Conservation (phyloP, 1,140 invertebrate genomes). For the Wiebesia pumilae region DNA sequence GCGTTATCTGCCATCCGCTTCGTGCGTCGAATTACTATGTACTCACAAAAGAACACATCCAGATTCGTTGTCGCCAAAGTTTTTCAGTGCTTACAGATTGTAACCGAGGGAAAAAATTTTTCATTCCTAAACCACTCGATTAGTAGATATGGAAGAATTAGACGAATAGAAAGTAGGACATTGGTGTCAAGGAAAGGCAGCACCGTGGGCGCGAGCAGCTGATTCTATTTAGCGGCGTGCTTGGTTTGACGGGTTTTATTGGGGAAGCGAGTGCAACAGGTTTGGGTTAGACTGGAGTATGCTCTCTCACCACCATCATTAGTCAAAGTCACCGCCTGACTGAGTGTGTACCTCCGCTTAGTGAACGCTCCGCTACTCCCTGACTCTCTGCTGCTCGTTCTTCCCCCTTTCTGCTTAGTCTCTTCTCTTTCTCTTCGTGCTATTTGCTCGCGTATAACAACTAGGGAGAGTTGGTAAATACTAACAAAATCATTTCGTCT, state of each 20-base stretch:
- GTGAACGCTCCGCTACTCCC: slow-evolving; percentile 27
- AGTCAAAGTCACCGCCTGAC: slow-evolving; percentile 72
- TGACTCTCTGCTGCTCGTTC: neutral
- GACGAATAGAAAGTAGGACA: neutral
- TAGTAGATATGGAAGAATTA: neutral
- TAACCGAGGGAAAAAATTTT: neutral
- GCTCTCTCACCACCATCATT: slow-evolving; percentile 75
- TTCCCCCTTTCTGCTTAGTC: slow-evolving; percentile 25
- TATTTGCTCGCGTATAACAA: neutral
- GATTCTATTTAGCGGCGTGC: slow-evolving; percentile 74
- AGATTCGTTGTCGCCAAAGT: too few species aligned
- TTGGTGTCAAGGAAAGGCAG: slow-evolving; percentile 62
- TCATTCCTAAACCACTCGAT: neutral
- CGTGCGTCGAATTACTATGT: neutral
- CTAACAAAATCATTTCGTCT: slow-evolving; percentile 41
- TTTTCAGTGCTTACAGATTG: too few species aligned
- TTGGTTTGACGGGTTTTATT: slow-evolving; percentile 67
- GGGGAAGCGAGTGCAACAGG: slow-evolving; percentile 70
- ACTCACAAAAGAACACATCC: too few species aligned
- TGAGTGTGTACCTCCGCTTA: slow-evolving; percentile 11
- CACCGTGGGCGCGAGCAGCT: slow-evolving; percentile 56
- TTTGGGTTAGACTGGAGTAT: slow-evolving; percentile 73
- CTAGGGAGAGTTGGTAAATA: neutral
- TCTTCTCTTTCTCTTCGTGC: slow-evolving; percentile 31
- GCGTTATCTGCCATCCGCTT: neutral